Conservation (phyloP, 2,888 invertebrate genomes). For the Lysandra bellargus region DNA sequence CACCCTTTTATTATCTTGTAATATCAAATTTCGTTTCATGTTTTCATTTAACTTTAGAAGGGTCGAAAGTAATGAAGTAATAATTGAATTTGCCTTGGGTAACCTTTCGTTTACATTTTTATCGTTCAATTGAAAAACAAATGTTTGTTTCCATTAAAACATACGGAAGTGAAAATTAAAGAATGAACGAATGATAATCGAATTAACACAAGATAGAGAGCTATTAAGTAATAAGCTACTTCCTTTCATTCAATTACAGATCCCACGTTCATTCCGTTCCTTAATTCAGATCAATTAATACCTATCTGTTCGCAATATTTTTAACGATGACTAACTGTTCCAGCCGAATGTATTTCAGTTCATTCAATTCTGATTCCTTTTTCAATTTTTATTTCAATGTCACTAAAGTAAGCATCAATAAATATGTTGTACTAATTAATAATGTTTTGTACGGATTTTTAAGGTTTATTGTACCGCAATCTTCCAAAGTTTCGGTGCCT, state of each 20-base stretch:
- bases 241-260: constrained; percentile 48
- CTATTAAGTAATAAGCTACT: constrained; percentile 38
- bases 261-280: constrained; percentile 51
- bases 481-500: not conserved
- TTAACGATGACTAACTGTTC: constrained; percentile 35
- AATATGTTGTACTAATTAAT: not conserved
- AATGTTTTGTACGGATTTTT: not conserved
- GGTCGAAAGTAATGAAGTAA: constrained; percentile 11
- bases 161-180: not conserved
- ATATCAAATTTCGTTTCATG: constrained; percentile 17
- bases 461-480: not conserved
- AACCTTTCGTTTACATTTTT: not conserved
- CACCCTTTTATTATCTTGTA: not conserved
- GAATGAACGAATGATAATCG: constrained; percentile 1
- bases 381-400: not conserved
- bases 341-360: not conserved
- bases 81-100: constrained; percentile 4
- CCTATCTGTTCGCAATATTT: constrained; percentile 38
- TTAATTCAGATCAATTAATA: constrained; percentile 59
- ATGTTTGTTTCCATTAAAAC: constrained; percentile 12
- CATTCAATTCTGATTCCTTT: constrained; percentile 35
- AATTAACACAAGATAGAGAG: constrained; percentile 22
- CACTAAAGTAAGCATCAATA: no score
- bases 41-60: constrained; percentile 1
- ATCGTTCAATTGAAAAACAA: constrained; percentile 7